Conservation (phyloP, 2,797 vertebrate genomes). For the Melanotaenia maccullochi region DNA sequence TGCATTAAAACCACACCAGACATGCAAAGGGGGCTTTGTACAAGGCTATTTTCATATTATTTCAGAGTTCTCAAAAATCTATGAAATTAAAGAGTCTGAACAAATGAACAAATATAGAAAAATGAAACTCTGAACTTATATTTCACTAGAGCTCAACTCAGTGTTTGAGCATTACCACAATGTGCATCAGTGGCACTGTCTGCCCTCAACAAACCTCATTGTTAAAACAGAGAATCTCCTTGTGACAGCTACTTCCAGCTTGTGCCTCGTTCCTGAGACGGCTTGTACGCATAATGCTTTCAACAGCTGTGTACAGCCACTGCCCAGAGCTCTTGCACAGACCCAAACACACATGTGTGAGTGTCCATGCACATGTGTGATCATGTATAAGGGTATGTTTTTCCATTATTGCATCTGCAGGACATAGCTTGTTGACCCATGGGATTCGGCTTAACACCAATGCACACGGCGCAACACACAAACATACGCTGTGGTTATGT, state of each 20-base stretch:
- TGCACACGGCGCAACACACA: constrained; percentile 57
- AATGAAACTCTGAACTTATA: constrained; percentile 20
- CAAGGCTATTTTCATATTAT: neutral
- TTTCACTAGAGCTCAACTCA: constrained; percentile 32
- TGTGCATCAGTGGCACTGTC: constrained; percentile 43
- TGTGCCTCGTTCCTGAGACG: constrained; percentile 42
- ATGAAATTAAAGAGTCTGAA: neutral
- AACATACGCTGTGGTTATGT: constrained; percentile 75
- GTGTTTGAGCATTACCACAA: constrained; percentile 46
- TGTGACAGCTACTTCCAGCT: constrained; percentile 53
- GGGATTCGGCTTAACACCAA: constrained; percentile 59
- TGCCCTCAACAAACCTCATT: constrained; percentile 61
- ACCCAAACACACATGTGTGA: constrained; percentile 23
- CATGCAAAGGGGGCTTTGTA: neutral
- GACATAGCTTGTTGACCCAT: constrained; percentile 55
- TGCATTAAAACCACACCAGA: neutral
- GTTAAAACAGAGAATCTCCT: constrained; percentile 59
- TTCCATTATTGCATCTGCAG: constrained; percentile 58
- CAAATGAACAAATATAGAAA: neutral
- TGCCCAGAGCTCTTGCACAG: constrained; percentile 55
- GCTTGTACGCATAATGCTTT: constrained; percentile 55
- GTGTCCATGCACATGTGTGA: constrained; percentile 19
- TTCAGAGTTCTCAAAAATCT: neutral
- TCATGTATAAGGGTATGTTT: constrained; percentile 23
- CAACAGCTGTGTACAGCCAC: constrained; percentile 46